Conservation (phyloP, 2,113 vertebrate species). For the Perca flavescens region DNA sequence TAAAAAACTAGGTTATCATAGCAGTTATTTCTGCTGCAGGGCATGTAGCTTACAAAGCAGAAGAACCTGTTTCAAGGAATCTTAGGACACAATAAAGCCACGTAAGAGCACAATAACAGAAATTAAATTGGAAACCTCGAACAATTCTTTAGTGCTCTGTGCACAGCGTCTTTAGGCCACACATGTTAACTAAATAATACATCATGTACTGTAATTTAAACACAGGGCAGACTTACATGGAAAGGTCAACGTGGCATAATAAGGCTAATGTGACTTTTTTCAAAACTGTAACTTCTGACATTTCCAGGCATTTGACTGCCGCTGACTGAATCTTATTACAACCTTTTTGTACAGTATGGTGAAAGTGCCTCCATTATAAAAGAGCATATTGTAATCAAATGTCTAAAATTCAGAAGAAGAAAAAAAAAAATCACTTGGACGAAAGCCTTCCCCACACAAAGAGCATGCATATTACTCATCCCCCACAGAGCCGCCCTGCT, state of each 20-base stretch:
- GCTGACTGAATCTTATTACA: conserved; percentile 32
- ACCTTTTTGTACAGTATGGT: conserved; percentile 22
- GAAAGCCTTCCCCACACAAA: conserved; percentile 63
- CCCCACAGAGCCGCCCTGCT: conserved; percentile 71
- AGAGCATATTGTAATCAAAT: conserved; percentile 48
- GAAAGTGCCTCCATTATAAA: conserved; percentile 43
- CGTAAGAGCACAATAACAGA: conserved; percentile 5
- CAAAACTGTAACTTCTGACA: conserved; percentile 52
- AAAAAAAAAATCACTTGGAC: conserved; percentile 44
- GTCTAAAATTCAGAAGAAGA: conserved; percentile 34
- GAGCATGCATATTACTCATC: conserved; percentile 68
- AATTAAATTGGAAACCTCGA: conserved; percentile 9
- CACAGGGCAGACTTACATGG: conserved; percentile 22
- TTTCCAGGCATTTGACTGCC: conserved; percentile 39
- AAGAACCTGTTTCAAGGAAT: conserved; percentile 53
- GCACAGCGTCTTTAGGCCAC: neutral
- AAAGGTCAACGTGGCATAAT: conserved; percentile 64
- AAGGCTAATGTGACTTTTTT: conserved; percentile 32
- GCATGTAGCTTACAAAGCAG: conserved; percentile 63
- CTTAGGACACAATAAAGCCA: conserved; percentile 31
- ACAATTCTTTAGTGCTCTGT: neutral
- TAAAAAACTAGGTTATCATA: conserved; percentile 68
- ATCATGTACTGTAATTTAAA: conserved; percentile 45
- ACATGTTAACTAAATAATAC: conserved; percentile 21
- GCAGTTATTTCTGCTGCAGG: conserved; percentile 60